These are phyloP conservation scores for Galagoides demidoff DNA, from an alignment of 2,797 vertebrate genomes.

Conservation along the genomic window DNA sequence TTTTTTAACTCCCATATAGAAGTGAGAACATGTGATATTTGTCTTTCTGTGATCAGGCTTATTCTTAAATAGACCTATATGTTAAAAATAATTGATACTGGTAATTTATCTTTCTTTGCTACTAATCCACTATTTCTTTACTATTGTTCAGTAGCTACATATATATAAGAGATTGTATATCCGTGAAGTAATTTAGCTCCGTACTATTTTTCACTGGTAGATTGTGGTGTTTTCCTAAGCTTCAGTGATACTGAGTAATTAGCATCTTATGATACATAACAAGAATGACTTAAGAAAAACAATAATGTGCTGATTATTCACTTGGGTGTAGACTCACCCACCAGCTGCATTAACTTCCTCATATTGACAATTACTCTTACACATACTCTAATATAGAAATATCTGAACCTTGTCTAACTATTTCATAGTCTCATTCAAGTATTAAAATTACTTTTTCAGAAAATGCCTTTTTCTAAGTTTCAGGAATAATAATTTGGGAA, in stretches of 20 bases:
- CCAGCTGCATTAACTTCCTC: not conserved
- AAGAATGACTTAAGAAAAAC: not conserved
- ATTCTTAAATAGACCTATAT: not conserved
- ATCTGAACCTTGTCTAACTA: not conserved
- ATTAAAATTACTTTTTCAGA: constrained; percentile 31
- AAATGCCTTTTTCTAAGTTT: not conserved
- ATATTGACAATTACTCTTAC: not conserved
- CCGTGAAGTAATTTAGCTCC: not conserved
- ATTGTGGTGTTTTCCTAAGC: not conserved
- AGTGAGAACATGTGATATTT: not conserved
- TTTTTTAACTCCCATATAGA: not conserved
- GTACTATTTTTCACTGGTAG: not conserved
- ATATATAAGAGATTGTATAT: not conserved
- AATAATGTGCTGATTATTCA: not conserved
- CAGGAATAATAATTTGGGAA: not conserved
- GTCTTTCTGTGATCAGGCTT: not conserved
- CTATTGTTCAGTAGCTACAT: not conserved
- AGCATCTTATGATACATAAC: not conserved
- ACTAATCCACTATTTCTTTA: not conserved
- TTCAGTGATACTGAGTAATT: not conserved
- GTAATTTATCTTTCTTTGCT: not conserved
- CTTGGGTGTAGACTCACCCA: not conserved
- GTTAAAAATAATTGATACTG: not conserved
- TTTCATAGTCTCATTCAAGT: not conserved
- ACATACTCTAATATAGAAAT: not conserved